These are phyloP conservation scores for Pseudocheirus occidentalis DNA, from an alignment of 2,797 vertebrate species.

Conservation along the genomic window DNA sequence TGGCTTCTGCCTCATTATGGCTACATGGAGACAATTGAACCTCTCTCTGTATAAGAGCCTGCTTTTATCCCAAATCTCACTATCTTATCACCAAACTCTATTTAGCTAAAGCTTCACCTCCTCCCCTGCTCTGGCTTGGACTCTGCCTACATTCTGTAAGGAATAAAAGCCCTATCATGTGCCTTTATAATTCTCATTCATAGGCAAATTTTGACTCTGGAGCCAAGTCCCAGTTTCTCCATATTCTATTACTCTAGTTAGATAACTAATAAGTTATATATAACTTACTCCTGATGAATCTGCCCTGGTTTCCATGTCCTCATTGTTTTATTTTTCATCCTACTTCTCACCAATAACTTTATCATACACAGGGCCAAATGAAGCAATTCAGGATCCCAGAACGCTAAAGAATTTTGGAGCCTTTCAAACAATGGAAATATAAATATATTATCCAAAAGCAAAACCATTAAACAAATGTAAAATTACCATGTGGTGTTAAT, in stretches of 20 bases:
- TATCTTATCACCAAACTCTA: background rate
- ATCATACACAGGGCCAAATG: background rate
- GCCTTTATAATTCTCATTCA: background rate
- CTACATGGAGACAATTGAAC: background rate
- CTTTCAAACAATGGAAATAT: slow-evolving; percentile 41
- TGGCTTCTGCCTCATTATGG: background rate
- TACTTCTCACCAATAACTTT: background rate
- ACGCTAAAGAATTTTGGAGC: slow-evolving; percentile 34
- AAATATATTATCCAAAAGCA: slow-evolving; percentile 57
- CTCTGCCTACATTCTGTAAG: no score
- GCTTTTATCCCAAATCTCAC: background rate
- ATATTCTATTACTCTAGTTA: background rate
- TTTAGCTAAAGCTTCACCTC: background rate
- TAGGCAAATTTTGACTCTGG: background rate
- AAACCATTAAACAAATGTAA: slow-evolving; percentile 53
- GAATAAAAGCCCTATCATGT: background rate
- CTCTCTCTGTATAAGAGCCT: background rate
- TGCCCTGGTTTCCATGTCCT: background rate
- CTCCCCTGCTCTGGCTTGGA: background rate
- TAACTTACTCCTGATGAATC: background rate
- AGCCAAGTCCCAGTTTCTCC: background rate
- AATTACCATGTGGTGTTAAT: slow-evolving; percentile 23
- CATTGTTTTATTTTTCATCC: background rate
- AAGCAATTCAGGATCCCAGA: background rate
- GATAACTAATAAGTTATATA: background rate